A percentile compares a stretch with the other conserved stretches of the same genome.
Evolutionary conservation across 2,113 vertebrate genomes (phyloP).

Genomic region (Amazona guildingii): DNA sequence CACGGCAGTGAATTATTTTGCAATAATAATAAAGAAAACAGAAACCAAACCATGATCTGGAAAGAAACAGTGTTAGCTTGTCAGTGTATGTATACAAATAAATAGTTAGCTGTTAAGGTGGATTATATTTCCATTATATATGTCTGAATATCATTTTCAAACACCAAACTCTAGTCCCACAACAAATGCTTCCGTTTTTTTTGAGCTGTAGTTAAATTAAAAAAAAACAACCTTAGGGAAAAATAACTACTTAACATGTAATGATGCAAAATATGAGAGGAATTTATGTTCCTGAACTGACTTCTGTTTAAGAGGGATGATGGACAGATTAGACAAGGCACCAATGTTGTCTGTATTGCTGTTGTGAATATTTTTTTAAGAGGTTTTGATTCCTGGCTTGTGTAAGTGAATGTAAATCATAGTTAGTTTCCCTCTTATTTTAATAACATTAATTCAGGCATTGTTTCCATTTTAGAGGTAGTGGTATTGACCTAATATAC

Average conservation of each 20-base stretch:
- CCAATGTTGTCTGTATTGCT: background rate
- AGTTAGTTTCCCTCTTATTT: background rate
- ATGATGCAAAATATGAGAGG: background rate
- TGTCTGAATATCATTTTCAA: background rate
- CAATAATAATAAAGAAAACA: background rate
- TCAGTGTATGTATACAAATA: background rate
- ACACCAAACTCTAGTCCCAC: background rate
- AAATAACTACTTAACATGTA: background rate
- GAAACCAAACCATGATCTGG: accelerated
- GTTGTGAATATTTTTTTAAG: background rate
- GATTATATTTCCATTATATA: background rate
- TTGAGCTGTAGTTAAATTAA: background rate
- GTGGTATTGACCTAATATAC: background rate
- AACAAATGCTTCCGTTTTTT: background rate
- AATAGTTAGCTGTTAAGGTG: background rate
- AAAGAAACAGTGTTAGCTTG: background rate
- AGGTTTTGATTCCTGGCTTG: background rate
- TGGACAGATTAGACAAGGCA: background rate
- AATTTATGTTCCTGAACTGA: background rate
- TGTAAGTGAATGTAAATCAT: background rate
- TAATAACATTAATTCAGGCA: background rate
- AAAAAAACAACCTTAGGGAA: background rate
- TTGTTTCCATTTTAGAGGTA: background rate
- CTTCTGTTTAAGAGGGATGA: background rate
- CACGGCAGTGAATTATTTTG: background rate